Conservation (phyloP, 2,888 invertebrate genomes). For the Mesoligia furuncula region DNA sequence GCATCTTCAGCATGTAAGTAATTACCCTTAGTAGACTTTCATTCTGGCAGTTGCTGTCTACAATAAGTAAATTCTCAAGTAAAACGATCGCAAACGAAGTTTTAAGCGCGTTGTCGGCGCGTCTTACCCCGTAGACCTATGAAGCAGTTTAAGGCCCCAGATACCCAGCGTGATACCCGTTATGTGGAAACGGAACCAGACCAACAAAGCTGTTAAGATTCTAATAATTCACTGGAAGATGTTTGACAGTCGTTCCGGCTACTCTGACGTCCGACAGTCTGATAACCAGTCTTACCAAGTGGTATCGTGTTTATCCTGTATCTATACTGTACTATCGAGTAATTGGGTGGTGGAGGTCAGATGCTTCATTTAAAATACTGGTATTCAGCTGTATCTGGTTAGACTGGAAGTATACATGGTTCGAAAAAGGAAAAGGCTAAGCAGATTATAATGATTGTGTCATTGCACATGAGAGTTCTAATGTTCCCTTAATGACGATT, state of each 20-base stretch:
- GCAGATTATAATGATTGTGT: background rate
- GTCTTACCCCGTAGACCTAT: too few relatives aligned
- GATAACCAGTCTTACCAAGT: background rate
- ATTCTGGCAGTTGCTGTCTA: background rate
- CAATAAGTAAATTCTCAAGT: background rate
- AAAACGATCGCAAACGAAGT: background rate
- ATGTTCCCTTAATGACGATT: background rate
- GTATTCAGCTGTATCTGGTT: background rate
- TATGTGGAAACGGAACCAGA: background rate
- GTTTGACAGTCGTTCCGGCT: background rate
- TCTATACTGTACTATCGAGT: too few relatives aligned
- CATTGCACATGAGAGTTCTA: background rate
- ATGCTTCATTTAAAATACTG: background rate
- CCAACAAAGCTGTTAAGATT: too few relatives aligned
- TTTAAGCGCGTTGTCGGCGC: background rate
- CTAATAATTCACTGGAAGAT: background rate
- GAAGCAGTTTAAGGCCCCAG: background rate
- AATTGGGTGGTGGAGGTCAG: background rate
- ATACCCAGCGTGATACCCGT: background rate
- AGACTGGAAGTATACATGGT: background rate
- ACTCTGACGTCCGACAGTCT: background rate
- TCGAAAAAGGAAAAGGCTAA: background rate
- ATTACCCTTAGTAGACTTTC: background rate
- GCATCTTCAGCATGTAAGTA: too few relatives aligned
- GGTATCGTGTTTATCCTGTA: background rate